Evolutionary conservation across 2,113 vertebrate genomes (phyloP).

Genomic region (human (Homo sapiens)): GRCh38 chrX:26798001-26798500

Average conservation of each 20-base stretch:
- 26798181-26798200: not conserved
- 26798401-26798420: conserved; percentile 15
- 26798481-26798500: not conserved
- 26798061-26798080: not conserved
- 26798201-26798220: not conserved
- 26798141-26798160: not conserved
- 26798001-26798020: not conserved
- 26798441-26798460: not conserved
- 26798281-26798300: not conserved
- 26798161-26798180: not conserved
- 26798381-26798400: not conserved
- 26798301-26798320: not conserved
- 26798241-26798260: not conserved
- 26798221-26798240: not conserved
- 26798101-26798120: not conserved
- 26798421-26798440: not conserved
- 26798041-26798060: not conserved
- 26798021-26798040: not conserved
- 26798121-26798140: not conserved
- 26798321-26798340: not conserved
- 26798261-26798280: not conserved
- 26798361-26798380: not conserved
- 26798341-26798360: not conserved
- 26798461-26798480: not conserved
- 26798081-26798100: not conserved